Base-by-base conservation (phyloP, 2,888 invertebrate genomes). In the Phorcus lineatus region DNA sequence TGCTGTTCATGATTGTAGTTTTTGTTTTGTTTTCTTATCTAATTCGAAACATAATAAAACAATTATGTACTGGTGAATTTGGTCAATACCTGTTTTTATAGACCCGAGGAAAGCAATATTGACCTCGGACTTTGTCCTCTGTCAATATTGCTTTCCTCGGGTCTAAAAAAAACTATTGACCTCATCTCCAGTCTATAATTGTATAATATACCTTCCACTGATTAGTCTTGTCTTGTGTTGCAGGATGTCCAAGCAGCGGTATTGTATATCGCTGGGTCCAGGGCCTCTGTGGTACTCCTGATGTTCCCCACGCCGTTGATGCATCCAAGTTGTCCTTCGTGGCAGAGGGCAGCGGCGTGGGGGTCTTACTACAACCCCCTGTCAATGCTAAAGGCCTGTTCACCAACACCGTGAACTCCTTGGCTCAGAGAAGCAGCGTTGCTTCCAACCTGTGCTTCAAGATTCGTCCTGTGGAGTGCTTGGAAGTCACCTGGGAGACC, bases 221-320 rank as follows among this genome's bases (percentile, higher is more conserved):
- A n/a, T n/a, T n/a, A n/a, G n/a, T n/a, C n/a, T n/a, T n/a, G n/a
- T n/a, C 80, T 77, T 76, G 66, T 40, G 13, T 88, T 88, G 76
- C 86, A 90, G 90, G 74, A 80, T 87, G 79, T 86, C 87, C 76
- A 85, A 83, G 53, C 83, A 85, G 83, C 94, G 94, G 90, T 95
- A 94, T 91, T 94, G 94, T 94, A 95, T 95, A 94, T 95, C 97
- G 96, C 97, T 98, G 96, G 98, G 97, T 94, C 96, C 97, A 95
- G 98, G 98, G 98, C 98, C 98, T 98, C 98, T 97, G 98, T 98
- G 97, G 97, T 98, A 98, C 97, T 98, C 98, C 98, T 99, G 98
- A 98, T 98, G 98, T 96, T 96, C 97, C 98, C 96, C 97, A 96
- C 95, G 96, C 96, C 95, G 95, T 95, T 95, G 83, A 86, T 87